Percentiles rank a stretch among this genome's conserved stretches.
Conservation (phyloP, 2,113 vertebrate genomes). For the Axis porcinus region DNA sequence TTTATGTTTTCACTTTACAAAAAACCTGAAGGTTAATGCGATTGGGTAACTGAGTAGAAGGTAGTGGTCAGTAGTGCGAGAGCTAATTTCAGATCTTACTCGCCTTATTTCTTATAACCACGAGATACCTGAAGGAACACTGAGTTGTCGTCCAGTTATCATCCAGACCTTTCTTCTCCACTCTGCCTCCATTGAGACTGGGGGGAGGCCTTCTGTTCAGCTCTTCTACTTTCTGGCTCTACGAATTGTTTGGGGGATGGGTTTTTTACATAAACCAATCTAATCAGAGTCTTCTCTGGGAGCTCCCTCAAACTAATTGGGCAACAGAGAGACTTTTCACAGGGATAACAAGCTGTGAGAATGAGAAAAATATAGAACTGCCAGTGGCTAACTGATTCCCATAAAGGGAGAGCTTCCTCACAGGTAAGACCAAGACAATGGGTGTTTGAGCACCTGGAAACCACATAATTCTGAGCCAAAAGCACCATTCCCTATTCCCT, state of each 20-base stretch:
- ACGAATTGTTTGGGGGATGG: not conserved
- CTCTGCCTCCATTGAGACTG: not conserved
- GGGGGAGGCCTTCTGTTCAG: not conserved
- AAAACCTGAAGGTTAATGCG: not conserved
- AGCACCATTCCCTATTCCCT: not conserved
- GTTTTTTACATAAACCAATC: not conserved
- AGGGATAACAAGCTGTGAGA: not conserved
- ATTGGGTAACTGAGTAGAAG: not conserved
- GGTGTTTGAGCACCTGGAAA: not conserved
- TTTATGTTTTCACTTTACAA: not conserved
- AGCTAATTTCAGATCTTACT: not conserved
- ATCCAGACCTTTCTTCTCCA: not conserved
- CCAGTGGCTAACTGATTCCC: not conserved
- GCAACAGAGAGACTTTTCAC: not conserved
- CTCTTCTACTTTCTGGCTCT: not conserved
- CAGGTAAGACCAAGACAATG: not conserved
- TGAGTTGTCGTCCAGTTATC: not conserved
- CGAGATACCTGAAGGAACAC: not conserved
- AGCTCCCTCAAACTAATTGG: not conserved
- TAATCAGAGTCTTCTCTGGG: not conserved
- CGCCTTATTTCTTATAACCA: not conserved
- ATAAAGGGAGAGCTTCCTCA: not conserved
- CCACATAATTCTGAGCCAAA: not conserved
- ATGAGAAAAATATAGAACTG: not conserved
- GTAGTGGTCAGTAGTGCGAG: not conserved